A percentile compares a stretch with the other conserved stretches of the same genome.
Conservation (phyloP, 2,113 vertebrate species). For the Ameiurus melas region DNA sequence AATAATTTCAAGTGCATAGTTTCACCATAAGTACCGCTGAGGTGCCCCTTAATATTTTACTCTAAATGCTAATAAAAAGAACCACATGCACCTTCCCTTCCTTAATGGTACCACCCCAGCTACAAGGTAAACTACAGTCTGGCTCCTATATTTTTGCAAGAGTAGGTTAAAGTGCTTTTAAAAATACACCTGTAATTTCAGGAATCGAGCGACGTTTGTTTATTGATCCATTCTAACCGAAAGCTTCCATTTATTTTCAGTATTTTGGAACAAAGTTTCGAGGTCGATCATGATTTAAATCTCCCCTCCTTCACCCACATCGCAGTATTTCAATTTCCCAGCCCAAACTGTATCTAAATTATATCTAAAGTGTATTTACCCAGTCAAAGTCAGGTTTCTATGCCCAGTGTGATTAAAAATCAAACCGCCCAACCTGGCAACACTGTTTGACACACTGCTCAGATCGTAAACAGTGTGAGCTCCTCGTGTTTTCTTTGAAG, state of each 20-base stretch:
- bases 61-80: not conserved
- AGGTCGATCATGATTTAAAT: not conserved
- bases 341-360: not conserved
- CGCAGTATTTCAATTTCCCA: not conserved
- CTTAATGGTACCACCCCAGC: not conserved
- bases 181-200: not conserved
- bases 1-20: not conserved
- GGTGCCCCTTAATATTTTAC: not conserved
- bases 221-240: not conserved
- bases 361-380: not conserved
- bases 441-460: not conserved
- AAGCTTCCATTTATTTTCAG: not conserved
- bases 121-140: not conserved
- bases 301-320: not conserved
- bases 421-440: not conserved
- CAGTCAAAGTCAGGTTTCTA: not conserved
- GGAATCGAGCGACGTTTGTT: not conserved
- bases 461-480: constrained; percentile 21
- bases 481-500: not conserved
- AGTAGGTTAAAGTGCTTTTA: not conserved
- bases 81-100: not conserved
- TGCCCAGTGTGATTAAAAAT: not conserved
- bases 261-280: not conserved
- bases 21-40: not conserved
- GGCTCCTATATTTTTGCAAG: not conserved